Percentiles rank a stretch among this genome's conserved stretches.
Conservation (phyloP, 2,888 invertebrate genomes). For the Eupithecia insigniata region DNA sequence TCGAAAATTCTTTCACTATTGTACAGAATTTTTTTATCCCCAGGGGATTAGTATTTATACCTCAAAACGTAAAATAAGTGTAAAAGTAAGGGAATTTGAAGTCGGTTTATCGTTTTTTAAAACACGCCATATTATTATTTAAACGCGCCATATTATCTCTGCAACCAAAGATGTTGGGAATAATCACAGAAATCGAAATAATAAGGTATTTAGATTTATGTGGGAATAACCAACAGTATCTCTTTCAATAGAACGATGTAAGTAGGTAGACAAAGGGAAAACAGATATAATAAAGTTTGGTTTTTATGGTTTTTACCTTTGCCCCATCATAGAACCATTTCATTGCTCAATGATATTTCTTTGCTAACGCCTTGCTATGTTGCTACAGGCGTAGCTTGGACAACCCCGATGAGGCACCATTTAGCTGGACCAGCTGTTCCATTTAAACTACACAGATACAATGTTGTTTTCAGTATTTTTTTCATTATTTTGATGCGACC, state of each 20-base stretch:
- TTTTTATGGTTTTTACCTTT: not conserved
- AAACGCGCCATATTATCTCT: too few relatives aligned
- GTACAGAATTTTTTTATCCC: too few relatives aligned
- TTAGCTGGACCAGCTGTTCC: conserved; percentile 1
- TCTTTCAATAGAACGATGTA: not conserved
- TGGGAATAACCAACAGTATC: not conserved
- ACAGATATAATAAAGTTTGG: too few relatives aligned
- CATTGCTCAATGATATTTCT: not conserved
- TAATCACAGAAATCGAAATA: too few relatives aligned
- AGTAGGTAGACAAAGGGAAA: not conserved
- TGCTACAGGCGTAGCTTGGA: not conserved
- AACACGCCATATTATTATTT: too few relatives aligned
- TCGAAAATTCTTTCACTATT: too few relatives aligned
- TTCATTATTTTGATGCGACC: conserved; percentile 35
- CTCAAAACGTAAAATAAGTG: too few relatives aligned
- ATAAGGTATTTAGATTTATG: too few relatives aligned
- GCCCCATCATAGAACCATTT: not conserved
- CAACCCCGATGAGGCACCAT: not conserved
- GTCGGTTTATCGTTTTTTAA: too few relatives aligned
- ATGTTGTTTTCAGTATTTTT: conserved; percentile 24
- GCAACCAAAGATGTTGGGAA: too few relatives aligned
- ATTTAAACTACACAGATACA: not conserved
- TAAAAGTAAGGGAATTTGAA: too few relatives aligned
- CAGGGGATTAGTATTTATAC: too few relatives aligned
- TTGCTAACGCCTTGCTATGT: not conserved